phyloP scores from a whole-genome alignment of 1,140 invertebrate genomes.

The Zaprionus gabonicus region DNA sequence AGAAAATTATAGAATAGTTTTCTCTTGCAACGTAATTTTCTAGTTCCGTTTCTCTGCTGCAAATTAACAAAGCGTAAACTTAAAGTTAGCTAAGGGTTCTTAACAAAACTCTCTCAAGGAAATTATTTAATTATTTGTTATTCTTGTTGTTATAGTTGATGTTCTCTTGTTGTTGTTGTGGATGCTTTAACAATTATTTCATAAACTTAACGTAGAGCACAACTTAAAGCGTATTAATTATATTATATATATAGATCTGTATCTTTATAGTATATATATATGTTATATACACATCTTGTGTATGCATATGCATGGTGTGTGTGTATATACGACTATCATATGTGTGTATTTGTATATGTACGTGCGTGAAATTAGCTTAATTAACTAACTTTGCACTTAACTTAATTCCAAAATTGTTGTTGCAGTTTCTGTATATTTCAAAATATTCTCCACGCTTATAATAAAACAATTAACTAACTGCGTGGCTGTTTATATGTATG shows the following conservation, averaged over 20 bases:
- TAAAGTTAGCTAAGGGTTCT: not conserved
- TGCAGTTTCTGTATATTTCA: constrained; percentile 11
- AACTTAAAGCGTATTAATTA: constrained; percentile 57
- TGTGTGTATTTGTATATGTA: constrained; percentile 11
- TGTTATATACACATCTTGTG: constrained; percentile 14
- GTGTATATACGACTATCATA: constrained; percentile 15
- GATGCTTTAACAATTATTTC: constrained; percentile 31
- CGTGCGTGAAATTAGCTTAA: constrained; percentile 30
- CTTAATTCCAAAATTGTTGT: constrained; percentile 33
- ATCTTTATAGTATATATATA: not conserved
- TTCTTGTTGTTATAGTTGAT: not conserved
- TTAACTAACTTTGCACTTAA: constrained; percentile 47
- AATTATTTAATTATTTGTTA: not conserved
- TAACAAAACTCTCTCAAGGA: not conserved
- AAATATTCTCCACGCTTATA: constrained; percentile 32
- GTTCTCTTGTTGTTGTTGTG: constrained; percentile 13
- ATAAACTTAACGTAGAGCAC: constrained; percentile 64
- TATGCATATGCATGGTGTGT: constrained; percentile 7
- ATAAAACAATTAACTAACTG: constrained; percentile 60
- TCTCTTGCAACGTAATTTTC: not conserved
- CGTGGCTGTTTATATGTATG: not conserved
- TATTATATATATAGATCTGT: constrained; percentile 2
- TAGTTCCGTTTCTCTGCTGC: not conserved
- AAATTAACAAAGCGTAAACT: not conserved
- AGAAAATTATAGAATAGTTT: constrained; percentile 1